Evolutionary conservation across 1,140 invertebrate genomes (phyloP).

Genomic region (Diabrotica undecimpunctata): DNA sequence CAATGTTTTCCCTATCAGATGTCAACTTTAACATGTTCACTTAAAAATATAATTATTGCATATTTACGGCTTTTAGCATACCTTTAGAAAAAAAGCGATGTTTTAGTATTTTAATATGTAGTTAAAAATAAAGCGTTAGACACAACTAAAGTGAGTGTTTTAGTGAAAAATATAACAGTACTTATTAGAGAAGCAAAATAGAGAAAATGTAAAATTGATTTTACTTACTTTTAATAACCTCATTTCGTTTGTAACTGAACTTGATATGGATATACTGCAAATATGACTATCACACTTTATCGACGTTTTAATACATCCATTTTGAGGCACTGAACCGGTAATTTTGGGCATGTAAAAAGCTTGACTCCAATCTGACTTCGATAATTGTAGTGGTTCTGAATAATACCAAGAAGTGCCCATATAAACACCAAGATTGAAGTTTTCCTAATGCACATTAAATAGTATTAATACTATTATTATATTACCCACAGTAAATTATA

Average conservation of each 20-base stretch:
- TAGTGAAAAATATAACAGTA: no score
- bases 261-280: conserved; percentile 52
- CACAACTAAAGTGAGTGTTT: no score
- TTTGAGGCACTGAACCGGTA: conserved; percentile 54
- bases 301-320: conserved; percentile 52
- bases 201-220: no score
- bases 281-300: conserved; percentile 52
- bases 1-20: no score
- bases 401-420: conserved; percentile 49
- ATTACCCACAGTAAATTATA: no score
- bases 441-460: conserved; percentile 44
- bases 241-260: conserved; percentile 54
- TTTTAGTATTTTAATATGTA: no score
- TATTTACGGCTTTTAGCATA: no score
- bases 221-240: conserved; percentile 46
- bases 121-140: no score
- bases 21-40: no score
- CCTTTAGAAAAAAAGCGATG: no score
- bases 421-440: conserved; percentile 57
- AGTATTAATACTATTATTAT: not conserved
- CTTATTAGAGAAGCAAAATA: no score
- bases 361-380: conserved; percentile 53
- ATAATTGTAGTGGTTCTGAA: conserved; percentile 54
- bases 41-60: no score
- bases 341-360: conserved; percentile 61